Conservation (phyloP, 1,140 invertebrate genomes). For the Aplysia californica region DNA sequence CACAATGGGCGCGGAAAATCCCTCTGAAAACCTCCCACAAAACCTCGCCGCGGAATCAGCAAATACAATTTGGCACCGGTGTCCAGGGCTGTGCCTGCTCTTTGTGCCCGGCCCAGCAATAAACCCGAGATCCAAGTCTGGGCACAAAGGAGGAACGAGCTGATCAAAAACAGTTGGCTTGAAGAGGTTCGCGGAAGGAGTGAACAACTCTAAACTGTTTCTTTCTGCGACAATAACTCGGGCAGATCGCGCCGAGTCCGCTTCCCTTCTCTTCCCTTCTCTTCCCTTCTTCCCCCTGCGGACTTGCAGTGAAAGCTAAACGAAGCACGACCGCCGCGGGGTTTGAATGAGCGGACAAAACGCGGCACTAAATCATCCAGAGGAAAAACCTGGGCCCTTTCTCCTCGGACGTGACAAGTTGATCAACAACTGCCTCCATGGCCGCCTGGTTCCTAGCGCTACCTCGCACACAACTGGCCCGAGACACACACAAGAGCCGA, state of each 20-base stretch:
- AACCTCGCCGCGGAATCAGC: constrained; percentile 28
- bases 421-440: constrained; percentile 31
- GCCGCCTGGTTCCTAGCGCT: background rate
- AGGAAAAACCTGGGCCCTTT: constrained; percentile 16
- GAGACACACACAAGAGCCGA: background rate
- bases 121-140: constrained; percentile 38
- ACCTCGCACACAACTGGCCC: constrained; percentile 20
- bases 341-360: constrained; percentile 23
- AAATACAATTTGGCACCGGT: constrained; percentile 39
- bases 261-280: too few species aligned
- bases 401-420: constrained; percentile 24
- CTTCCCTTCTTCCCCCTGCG: too few species aligned
- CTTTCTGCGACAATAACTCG: constrained; percentile 7
- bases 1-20: constrained; percentile 17
- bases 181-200: background rate
- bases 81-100: constrained; percentile 27
- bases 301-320: constrained; percentile 25
- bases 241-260: constrained; percentile 16
- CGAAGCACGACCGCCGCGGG: background rate
- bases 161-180: constrained; percentile 26
- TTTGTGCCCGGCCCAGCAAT: constrained; percentile 36
- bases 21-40: constrained; percentile 27
- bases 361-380: constrained; percentile 30
- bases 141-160: constrained; percentile 35
- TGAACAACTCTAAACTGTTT: constrained; percentile 29